Base-by-base conservation (phyloP, 2,888 invertebrate species). In the Phalera bucephala region DNA sequence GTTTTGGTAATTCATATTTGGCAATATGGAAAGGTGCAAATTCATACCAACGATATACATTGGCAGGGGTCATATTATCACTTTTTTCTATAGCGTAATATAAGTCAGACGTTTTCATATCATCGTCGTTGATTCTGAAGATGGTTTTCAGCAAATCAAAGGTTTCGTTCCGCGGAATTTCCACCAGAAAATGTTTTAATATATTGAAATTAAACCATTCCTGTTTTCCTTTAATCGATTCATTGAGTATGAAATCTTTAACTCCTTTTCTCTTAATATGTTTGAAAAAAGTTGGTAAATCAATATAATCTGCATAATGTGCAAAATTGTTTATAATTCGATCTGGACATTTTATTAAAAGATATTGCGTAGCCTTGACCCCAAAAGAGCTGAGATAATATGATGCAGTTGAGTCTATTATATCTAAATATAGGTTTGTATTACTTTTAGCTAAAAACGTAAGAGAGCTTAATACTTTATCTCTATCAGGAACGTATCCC, bases 21-120 rank as follows among this genome's bases (percentile, higher is more conserved):
- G 84, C 83, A 0, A 45, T 53, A 10, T 60, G 48, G 36, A 83
- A 85, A 1, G 80, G 68, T 8, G 72, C 71, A 42, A 64, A 72
- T 28, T 58, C 55, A 54, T 80, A 84, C 80, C 80, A 81, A n/a
- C 55, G 48, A 40, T 80, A 78, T 10, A 45, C 37, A 33, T 51
- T 21, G 20, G 30, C 43, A 29, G 30, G 9, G 6, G 17, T 13
- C 25, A 3, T n/a, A 7, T 8, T 5, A 9, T 9, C n/a, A 27
- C 21, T n/a, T 13, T 13, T 5, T 8, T 17, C 10, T n/a, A 23
- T 33, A 31, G n/a, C 5, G 2, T 26, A 22, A 25, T 2, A n/a
- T 5, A 17, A 6, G 8, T 23, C 15, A 14, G 13, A 11, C 1
- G 6, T 27, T 13, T 7, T 1, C 7, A 21, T 3, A 3, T 11